Base-by-base conservation (phyloP, 2,113 vertebrate genomes). In the Reinhardtius hippoglossoides region DNA sequence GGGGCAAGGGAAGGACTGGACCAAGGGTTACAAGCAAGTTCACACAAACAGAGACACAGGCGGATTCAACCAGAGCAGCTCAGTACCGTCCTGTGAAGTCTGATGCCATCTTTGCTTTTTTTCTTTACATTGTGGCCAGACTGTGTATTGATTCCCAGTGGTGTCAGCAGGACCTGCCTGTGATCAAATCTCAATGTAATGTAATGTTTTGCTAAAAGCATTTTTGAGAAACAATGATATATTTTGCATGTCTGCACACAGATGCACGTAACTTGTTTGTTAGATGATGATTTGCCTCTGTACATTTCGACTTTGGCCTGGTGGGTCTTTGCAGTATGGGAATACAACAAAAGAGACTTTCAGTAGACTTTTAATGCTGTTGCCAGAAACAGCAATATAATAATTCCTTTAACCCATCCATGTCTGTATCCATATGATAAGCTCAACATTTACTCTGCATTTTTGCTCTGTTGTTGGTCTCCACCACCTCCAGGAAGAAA, bases 41-140 rank as follows among this genome's bases (percentile, higher is more conserved):
- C n/a, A 56, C 21, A 56, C 54, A 77, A 73, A 81, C 78, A 71
- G 26, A 60, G 18, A 48, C 1, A 1, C 42, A 54, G 48, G 48
- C 16, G 15, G 18, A 50, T 44, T 31, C 7, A 46, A 46, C 44
- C 44, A 9, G 35, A 37, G 35, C 35, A 50, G 18, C 46, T 18
- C 16, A 50, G 5, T 7, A 50, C 15, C 46, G 16, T 16, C 46
- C 16, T 50, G 16, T 50, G 4, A 4, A 16, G 31, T 15, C 46
- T 5, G 46, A 50, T 16, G 4, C 16, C 46, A 50, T 50, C 46
- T 16, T 50, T 50, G 4, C 18, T 50, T 3, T 20, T 48, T 18
- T 50, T 50, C 14, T 48, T 14, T 48, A 18, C 16, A 8, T 48
- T 15, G 15, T 18, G 16, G 15, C 46, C 46, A 48, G 46, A 48